Evolutionary conservation across 1,140 invertebrate species (phyloP).

Genomic region (Zaprionus ghesquierei): DNA sequence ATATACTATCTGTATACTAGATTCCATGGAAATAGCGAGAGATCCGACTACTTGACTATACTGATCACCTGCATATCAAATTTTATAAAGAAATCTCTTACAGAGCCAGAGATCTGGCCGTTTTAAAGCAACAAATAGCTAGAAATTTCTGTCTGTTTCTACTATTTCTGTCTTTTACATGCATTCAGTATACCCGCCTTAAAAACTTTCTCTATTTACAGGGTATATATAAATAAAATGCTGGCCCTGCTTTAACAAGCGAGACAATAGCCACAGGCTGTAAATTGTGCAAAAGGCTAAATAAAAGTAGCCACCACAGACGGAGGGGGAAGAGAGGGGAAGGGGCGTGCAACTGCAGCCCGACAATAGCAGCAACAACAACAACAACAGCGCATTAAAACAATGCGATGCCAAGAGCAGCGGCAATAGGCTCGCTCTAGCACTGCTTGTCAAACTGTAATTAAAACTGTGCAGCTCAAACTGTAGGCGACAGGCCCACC

Average conservation of each 20-base stretch:
- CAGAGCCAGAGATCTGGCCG: background rate
- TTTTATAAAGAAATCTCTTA: background rate
- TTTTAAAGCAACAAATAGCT: background rate
- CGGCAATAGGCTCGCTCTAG: conserved; percentile 9
- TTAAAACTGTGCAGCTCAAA: conserved; percentile 58
- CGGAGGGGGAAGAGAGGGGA: too few relatives aligned
- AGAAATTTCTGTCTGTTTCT: background rate
- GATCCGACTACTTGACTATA: background rate
- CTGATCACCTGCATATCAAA: background rate
- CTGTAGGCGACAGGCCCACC: conserved; percentile 46
- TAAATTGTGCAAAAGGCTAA: conserved; percentile 53
- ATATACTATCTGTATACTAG: too few relatives aligned
- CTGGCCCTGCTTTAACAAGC: conserved; percentile 62
- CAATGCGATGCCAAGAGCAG: conserved; percentile 47
- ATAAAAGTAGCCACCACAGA: conserved; percentile 40
- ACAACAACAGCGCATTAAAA: conserved; percentile 44
- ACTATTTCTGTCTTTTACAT: background rate
- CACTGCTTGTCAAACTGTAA: conserved; percentile 59
- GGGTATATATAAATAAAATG: conserved; percentile 41
- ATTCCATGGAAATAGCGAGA: background rate
- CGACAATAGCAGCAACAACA: conserved; percentile 34
- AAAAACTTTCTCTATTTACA: background rate
- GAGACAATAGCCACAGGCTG: conserved; percentile 75
- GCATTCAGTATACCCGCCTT: background rate
- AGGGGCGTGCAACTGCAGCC: conserved; percentile 23